Percentiles rank a stretch among this genome's conserved stretches.
Evolutionary conservation across 2,113 vertebrate species (phyloP).

Genomic region (Rhipidura dahli): DNA sequence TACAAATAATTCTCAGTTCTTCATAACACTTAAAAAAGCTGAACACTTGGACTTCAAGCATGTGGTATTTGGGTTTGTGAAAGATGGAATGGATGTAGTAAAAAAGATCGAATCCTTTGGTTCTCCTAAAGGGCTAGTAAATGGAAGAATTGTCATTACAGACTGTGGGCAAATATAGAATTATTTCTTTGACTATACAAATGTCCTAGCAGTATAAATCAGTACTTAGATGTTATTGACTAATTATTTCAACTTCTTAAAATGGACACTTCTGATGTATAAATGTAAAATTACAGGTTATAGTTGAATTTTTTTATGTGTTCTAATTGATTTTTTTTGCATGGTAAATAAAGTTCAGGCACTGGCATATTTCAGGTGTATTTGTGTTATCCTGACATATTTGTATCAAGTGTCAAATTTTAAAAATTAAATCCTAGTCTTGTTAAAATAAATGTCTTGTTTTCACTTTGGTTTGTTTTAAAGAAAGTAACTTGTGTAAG

Average conservation of each 20-base stretch:
- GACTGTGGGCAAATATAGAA: conserved; percentile 87
- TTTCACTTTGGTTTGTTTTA: conserved; percentile 25
- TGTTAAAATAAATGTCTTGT: conserved; percentile 71
- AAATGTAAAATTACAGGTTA: conserved; percentile 81
- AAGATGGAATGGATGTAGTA: conserved; percentile 88
- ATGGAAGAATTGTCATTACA: conserved; percentile 80
- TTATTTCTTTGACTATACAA: conserved; percentile 54
- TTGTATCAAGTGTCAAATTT: conserved; percentile 75
- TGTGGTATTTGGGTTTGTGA: conserved; percentile 91
- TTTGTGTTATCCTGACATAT: conserved; percentile 78
- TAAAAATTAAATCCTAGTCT: conserved; percentile 72
- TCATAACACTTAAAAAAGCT: conserved; percentile 91
- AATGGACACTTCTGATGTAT: conserved; percentile 77
- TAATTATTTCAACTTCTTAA: conserved; percentile 76
- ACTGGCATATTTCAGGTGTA: conserved; percentile 79
- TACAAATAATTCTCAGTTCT: conserved; percentile 95
- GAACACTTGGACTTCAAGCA: conserved; percentile 94
- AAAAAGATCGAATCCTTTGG: conserved; percentile 86
- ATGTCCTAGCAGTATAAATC: conserved; percentile 61
- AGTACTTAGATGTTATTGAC: conserved; percentile 64
- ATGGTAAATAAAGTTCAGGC: conserved; percentile 81
- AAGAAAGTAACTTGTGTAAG: neutral
- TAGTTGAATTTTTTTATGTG: conserved; percentile 72
- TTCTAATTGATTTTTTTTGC: conserved; percentile 73
- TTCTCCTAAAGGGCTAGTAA: conserved; percentile 79